Evolutionary conservation across 2,888 invertebrate species (phyloP), one percentile per base, ranked within the genome.

Genomic region (Apotomis capreana): DNA sequence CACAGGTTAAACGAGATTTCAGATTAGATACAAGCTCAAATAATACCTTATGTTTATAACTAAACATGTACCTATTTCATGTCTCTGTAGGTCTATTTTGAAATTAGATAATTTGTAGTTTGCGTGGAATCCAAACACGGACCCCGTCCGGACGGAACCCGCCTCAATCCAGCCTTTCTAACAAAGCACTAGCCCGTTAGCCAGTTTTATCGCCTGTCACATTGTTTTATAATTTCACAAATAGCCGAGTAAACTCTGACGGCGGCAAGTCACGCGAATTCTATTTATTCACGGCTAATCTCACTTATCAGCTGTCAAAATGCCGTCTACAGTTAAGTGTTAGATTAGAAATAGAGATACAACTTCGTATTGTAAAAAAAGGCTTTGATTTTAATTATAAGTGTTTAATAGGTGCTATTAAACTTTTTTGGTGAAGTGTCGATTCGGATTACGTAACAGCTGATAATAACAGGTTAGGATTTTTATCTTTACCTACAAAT

Each of bases 171-270:
- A 68, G 46, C 58, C 15, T 59, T 63, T 62, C 68, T 37, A 57
- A 10, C 57, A 57, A 55, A 51, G 57, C 51, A 61, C 67, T 55
- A 51, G 58, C 68, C 49, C n/a, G 46, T 46, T 13, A 58, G 61
- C 36, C 3, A 49, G 70, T 75, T 76, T 76, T 74, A 76, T 68
- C 69, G 69, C 44, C 69, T 70, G 61, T 61, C 62, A 70, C 67
- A 59, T 73, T 62, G 73, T 60, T 71, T 73, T 63, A 73, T 73
- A 72, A 72, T 76, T 77, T 77, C 70, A 77, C 68, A 70, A 77
- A 75, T 73, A 57, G 68, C 69, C 64, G 52, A 74, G 60, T 67
- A 75, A 69, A 73, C 54, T 57, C 69, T 58, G 55, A 60, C 55
- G 70, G 49, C 52, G 51, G 71, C 62, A 5, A 6, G 46, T 37